Conservation (phyloP, 1,140 invertebrate species). For the Caenorhabditis latens region DNA sequence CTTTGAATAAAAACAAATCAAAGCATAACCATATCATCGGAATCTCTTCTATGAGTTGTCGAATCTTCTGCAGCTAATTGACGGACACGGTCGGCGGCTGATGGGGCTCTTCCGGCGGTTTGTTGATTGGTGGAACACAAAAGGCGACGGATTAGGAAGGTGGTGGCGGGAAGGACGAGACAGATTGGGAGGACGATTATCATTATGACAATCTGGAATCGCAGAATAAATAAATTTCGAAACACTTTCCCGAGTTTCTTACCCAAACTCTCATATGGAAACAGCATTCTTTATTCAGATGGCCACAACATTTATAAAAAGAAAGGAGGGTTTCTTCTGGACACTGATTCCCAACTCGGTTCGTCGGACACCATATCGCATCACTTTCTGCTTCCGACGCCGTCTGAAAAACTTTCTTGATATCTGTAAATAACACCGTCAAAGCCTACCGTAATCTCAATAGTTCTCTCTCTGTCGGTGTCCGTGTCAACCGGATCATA, state of each 20-base stretch:
- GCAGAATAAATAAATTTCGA: background rate
- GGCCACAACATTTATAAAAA: conserved; percentile 30
- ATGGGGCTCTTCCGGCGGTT: background rate
- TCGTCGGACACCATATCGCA: conserved; percentile 41
- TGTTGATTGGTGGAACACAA: conserved; percentile 6
- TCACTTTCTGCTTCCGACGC: background rate
- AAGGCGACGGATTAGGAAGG: background rate
- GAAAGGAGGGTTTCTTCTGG: conserved; percentile 29
- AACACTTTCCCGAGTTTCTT: background rate
- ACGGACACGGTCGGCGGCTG: conserved; percentile 8
- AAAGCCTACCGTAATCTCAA: background rate
- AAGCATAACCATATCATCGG: conserved; percentile 45
- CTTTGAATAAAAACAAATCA: background rate
- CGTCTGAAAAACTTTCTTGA: background rate
- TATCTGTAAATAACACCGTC: background rate
- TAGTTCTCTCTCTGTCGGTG: background rate
- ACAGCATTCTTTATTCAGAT: conserved; percentile 46
- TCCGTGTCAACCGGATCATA: background rate
- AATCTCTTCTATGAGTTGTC: conserved; percentile 40
- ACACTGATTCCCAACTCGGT: conserved; percentile 41
- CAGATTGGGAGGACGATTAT: conserved; percentile 38
- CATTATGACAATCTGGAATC: conserved; percentile 44
- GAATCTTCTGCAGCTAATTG: conserved; percentile 46
- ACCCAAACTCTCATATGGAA: conserved; percentile 50
- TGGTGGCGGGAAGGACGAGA: conserved; percentile 32